phyloP scores from a whole-genome alignment of 92 coral and sea anemone genomes.

The Umimayanthus chanpuru region DNA sequence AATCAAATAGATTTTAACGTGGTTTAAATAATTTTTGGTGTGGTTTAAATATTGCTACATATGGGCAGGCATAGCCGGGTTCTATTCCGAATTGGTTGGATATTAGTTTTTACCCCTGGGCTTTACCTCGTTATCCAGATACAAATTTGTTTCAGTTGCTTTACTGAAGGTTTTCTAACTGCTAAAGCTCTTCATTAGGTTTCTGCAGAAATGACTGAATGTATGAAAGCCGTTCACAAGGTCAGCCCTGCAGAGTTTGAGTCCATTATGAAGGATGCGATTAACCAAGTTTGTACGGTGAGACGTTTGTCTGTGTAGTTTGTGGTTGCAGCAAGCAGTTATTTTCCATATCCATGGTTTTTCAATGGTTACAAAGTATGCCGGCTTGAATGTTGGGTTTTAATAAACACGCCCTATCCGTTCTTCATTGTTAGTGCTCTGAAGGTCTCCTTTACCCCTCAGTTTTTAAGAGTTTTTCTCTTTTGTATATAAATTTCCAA shows the following conservation, averaged over 20 bases:
- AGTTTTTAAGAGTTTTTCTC: too few species aligned
- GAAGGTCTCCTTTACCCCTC: too few species aligned
- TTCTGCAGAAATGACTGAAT: constrained; percentile 30
- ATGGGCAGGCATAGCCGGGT: not conserved
- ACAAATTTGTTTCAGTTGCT: not conserved
- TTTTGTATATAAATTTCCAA: too few species aligned
- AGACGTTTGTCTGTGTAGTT: not conserved
- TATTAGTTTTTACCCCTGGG: too few species aligned
- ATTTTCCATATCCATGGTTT: not conserved
- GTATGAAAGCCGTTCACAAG: constrained; percentile 27
- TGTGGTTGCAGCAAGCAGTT: too few species aligned
- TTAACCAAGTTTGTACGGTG: constrained; percentile 38
- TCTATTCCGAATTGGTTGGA: too few species aligned
- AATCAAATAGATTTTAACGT: constrained; percentile 1
- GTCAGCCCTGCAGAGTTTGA: constrained; percentile 19
- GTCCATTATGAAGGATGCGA: constrained; percentile 34
- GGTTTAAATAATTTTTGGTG: not conserved
- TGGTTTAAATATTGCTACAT: constrained; percentile 24
- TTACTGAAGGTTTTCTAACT: not conserved
- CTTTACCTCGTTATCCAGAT: not conserved
- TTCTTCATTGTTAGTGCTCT: too few species aligned
- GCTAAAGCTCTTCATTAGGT: not conserved
- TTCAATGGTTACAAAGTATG: not conserved
- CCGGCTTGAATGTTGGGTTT: too few species aligned
- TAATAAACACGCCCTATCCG: too few species aligned